Evolutionary conservation across 2,888 invertebrate genomes (phyloP), one percentile per base, ranked within the genome.

Genomic region (Biston stratarius): DNA sequence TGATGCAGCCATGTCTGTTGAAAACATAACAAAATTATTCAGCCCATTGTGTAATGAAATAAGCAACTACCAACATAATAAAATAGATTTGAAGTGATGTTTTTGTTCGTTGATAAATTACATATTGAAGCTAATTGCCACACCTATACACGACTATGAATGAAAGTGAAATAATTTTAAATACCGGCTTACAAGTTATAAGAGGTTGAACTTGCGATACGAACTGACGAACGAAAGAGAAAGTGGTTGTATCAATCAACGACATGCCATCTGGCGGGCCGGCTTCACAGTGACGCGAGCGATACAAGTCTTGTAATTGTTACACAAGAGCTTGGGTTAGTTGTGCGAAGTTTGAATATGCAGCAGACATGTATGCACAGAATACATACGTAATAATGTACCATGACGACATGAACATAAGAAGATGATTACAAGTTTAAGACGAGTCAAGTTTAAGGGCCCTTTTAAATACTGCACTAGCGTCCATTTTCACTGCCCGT

Each of bases 111-210:
- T 44, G 48, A 56, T 49, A n/a, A 65, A 65, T 61, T 49, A 61
- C 36, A 24, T 38, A 47, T 49, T 49, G n/a, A 55, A 15, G 38
- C 24, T 65, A 61, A 56, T 57, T 44, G n/a, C 24, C 15, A 49
- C 60, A 40, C 48, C 42, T 55, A 44, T 36, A 33, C 38, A 55
- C 48, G 51, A 58, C n/a, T 61, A 47, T 59, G 59, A 69, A 71
- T 71, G 75, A 72, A 76, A 78, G 74, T 69, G 69, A 67, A 64
- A 60, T 64, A 67, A 33, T 67, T 71, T 71, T 71, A 67, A 70
- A 72, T 61, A 45, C 33, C 65, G 61, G 61, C 62, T 67, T 64
- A 64, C 56, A 58, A 53, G 8, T 9, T 6, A 38, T 24, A 24
- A 24, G 49, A 64, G 53, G 47, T 24, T 58, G 62, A 59, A 66